These are phyloP conservation scores for Ondatra zibethicus DNA, from an alignment of 2,113 vertebrate genomes.

Conservation along the genomic window DNA sequence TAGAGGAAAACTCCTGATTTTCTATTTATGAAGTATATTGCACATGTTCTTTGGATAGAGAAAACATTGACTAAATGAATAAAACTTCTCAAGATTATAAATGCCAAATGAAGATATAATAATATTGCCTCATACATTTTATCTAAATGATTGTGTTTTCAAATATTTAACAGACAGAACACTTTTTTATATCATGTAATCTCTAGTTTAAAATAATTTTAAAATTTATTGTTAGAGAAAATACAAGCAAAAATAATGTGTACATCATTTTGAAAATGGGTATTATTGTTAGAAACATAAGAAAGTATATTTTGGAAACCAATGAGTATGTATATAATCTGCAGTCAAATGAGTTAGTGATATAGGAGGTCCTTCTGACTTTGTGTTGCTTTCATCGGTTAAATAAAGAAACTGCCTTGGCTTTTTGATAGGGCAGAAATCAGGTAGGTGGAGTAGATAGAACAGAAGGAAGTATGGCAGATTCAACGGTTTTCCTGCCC, in stretches of 20 bases:
- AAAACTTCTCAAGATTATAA: conserved; percentile 6
- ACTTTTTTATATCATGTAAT: neutral
- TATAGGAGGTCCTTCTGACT: no score
- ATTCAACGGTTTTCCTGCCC: no score
- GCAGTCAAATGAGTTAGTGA: neutral
- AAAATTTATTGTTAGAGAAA: neutral
- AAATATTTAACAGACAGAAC: conserved; percentile 22
- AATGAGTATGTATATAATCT: neutral
- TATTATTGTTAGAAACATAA: neutral
- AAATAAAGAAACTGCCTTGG: no score
- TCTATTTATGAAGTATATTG: neutral
- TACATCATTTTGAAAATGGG: neutral
- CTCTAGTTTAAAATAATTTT: neutral
- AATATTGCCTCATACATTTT: neutral
- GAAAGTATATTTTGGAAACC: neutral
- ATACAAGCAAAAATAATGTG: neutral
- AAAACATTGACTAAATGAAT: neutral
- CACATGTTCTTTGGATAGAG: neutral
- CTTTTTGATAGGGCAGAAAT: no score
- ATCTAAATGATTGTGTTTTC: neutral
- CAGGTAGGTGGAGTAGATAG: no score
- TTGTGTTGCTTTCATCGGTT: no score
- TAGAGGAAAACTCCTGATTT: neutral
- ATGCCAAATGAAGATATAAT: neutral
- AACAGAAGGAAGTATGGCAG: no score